Base-by-base conservation (phyloP, 2,888 invertebrate genomes). In the Congeria kusceri region DNA sequence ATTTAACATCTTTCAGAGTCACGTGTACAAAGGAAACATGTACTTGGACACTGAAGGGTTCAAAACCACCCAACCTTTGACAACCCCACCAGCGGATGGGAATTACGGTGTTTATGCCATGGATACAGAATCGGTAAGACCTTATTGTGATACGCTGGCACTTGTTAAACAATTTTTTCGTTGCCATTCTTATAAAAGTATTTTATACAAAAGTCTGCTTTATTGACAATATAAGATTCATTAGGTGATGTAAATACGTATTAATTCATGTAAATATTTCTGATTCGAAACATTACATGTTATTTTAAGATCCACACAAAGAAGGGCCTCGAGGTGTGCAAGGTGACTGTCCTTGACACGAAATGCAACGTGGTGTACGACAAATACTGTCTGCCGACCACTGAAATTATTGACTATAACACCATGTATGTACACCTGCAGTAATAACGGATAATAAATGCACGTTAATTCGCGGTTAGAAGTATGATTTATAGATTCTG, bases 331-430 rank as follows among this genome's bases (percentile, higher is more conserved):
- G 64, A 64, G 27, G 57, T 64, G 15, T 63, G 64, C 25, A 39
- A 46, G 20, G 64, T 65, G 4, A 58, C 64, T n/a, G 64, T 72
- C 11, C 15, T 72, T 20, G 58, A 72, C 25, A 7, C 56, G n/a
- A 57, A 58, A 11, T 46, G 39, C 27, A 58, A 56, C 5, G 49
- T 66, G 32, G 66, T 76, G 13, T 76, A 76, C 46, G 53, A 76
- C 3, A 29, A 65, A 13, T 56, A 47, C 39, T 76, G 76, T 47
- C 28, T 66, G 2, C 70, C 70, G 1, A 66, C 76, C 11, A 61
- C 61, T 1, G 70, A 76, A 18, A 59, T 76, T 9, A 61, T 76
- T 20, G 76, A 76, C 57, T 61, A 76, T 47, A 76, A 76, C 28
- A 76, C 70, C 7, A 66, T 76, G 76, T 76, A 46, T 70, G 47